Evolutionary conservation across 2,888 invertebrate species (phyloP), one percentile per base, ranked within the genome.

Genomic region (Acronicta leporina): DNA sequence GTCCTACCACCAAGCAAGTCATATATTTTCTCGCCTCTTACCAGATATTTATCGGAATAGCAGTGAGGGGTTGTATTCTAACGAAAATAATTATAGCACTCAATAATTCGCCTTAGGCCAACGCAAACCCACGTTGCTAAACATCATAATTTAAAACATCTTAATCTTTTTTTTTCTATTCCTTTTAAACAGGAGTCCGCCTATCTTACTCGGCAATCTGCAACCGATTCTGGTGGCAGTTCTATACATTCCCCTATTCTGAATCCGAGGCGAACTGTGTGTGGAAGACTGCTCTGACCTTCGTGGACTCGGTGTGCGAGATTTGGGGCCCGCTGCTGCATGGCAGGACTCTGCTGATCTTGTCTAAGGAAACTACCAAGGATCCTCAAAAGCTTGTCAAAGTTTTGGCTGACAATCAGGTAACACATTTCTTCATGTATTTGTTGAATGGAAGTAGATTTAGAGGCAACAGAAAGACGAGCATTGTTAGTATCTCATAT

Each of bases 281-380:
- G 0, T 98, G 98, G 92, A 98, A 98, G 90, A 98, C 98, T 0
- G 97, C 98, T 0, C 90, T 98, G 15, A 98, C 98, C 0, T 99
- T 98, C 84, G 98, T 98, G 5, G 98, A 98, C 86, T 97, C 98
- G 0, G 96, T 98, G 9, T 96, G 97, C 1, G 98, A 98, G 93
- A 96, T 98, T 56, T 98, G 98, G 97, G 97, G 97, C 0, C 97
- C 98, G 0, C 85, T 98, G 45, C 92, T 98, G 14, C 96, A 96
- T 68, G 97, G 96, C 10, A 86, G 92, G 51, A 95, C 97, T 0
- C 85, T 98, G 53, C 85, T 98, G 15, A 96, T 98, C 5, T 95
- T 98, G 9, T 96, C 97, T 0, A 96, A 96, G 80, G 95, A 95
- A 13, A 92, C 96, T 0, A 98, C 97, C 0, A 96, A 96, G 81